phyloP scores from a whole-genome alignment of 2,797 vertebrate species.

The Megalops cyprinoides region DNA sequence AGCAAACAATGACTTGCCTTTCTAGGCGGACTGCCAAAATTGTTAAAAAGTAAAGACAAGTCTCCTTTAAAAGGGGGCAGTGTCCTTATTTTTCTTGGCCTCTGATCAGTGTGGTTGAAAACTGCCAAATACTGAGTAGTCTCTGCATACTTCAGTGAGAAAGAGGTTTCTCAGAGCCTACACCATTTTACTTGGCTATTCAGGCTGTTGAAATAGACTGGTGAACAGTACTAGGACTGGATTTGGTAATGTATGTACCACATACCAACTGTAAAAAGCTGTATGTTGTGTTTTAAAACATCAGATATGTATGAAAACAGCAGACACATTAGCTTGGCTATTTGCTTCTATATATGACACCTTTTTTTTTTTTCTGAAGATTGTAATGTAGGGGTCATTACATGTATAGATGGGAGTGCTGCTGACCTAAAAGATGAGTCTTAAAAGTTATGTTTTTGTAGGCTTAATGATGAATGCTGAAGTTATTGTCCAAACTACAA shows the following conservation, averaged over 20 bases:
- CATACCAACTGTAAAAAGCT: conserved; percentile 12
- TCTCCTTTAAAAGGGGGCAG: conserved; percentile 32
- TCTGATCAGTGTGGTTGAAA: conserved; percentile 14
- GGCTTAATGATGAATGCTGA: not conserved
- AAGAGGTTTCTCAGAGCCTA: conserved; percentile 4
- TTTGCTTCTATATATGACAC: conserved; percentile 2
- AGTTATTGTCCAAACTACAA: not conserved
- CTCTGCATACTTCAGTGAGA: conserved; percentile 26
- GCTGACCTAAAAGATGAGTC: not conserved
- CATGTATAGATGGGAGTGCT: not conserved
- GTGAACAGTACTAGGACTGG: not conserved
- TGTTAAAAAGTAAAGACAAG: conserved; percentile 32
- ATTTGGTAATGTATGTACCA: conserved; percentile 12
- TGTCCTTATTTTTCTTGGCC: conserved; percentile 32
- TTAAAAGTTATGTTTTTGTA: not conserved
- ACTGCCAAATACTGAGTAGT: conserved; percentile 25
- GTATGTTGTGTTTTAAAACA: conserved; percentile 17
- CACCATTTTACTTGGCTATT: not conserved
- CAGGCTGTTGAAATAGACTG: not conserved
- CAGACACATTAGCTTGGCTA: not conserved
- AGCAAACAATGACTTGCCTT: conserved; percentile 30
- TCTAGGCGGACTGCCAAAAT: conserved; percentile 27
- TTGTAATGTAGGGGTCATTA: not conserved
- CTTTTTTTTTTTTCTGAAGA: not conserved
- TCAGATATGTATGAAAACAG: conserved; percentile 22